Percentiles rank a stretch among this genome's conserved stretches.
Evolutionary conservation across 2,113 vertebrate genomes (phyloP).

Genomic region (Sialia sialis): DNA sequence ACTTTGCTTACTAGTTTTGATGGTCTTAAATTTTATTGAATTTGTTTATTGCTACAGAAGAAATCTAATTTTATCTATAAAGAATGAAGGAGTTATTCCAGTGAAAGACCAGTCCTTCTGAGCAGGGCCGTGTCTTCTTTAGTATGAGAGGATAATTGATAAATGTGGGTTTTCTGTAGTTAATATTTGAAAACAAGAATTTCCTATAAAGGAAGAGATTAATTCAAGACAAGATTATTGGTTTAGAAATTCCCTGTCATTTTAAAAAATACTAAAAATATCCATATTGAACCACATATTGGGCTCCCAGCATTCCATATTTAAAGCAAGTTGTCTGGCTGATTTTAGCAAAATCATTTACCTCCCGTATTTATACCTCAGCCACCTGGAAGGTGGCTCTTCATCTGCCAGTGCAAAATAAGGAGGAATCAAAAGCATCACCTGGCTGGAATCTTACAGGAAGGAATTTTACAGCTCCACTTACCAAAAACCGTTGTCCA

Average conservation of each 20-base stretch:
- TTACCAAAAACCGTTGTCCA: conserved; percentile 90
- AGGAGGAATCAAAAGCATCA: not conserved
- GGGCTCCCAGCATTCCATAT: not conserved
- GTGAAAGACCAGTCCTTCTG: not conserved
- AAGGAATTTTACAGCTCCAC: conserved; percentile 24
- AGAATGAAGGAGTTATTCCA: not conserved
- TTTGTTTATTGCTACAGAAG: not conserved
- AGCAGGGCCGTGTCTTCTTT: not conserved
- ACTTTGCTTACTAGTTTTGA: not conserved
- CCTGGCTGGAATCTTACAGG: not conserved
- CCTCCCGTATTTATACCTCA: not conserved
- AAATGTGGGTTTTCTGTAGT: not conserved
- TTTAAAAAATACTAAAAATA: not conserved
- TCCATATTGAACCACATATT: not conserved
- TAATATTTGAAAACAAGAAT: not conserved
- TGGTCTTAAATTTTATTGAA: not conserved
- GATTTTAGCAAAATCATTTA: not conserved
- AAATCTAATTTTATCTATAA: not conserved
- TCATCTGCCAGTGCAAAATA: not conserved
- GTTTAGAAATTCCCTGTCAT: not conserved
- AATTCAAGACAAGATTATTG: not conserved
- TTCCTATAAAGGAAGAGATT: not conserved
- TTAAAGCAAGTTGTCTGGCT: not conserved
- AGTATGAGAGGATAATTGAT: not conserved
- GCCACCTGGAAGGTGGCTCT: not conserved